Evolutionary conservation across 1,140 invertebrate species (phyloP).

Genomic region (Drosophila ficusphila): DNA sequence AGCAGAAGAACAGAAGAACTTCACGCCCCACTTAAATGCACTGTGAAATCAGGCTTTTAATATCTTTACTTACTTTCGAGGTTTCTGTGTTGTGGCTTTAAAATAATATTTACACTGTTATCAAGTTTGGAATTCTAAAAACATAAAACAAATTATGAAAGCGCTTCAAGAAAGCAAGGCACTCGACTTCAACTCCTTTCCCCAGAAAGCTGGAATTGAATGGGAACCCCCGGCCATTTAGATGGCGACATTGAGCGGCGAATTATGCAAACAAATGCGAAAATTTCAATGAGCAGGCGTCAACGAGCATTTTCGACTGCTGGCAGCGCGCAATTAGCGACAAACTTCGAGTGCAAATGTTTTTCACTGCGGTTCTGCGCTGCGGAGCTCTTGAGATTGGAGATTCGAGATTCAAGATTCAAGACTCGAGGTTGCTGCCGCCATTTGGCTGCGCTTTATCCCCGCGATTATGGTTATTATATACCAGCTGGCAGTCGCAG

Average conservation of each 20-base stretch:
- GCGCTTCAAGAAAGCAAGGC: not conserved
- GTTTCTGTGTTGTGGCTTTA: no score
- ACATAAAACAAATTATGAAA: not conserved
- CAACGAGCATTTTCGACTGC: not conserved
- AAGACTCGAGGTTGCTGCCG: conserved; percentile 29
- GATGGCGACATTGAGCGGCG: conserved; percentile 8
- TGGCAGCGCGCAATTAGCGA: conserved; percentile 31
- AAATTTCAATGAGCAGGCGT: conserved; percentile 38
- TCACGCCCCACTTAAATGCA: no score
- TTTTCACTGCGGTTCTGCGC: not conserved
- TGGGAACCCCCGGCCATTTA: conserved; percentile 31
- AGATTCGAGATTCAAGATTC: no score
- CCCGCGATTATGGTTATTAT: conserved; percentile 59
- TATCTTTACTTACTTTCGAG: no score
- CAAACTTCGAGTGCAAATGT: conserved; percentile 15
- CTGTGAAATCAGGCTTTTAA: not conserved
- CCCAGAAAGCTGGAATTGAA: conserved; percentile 11
- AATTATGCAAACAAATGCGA: conserved; percentile 52
- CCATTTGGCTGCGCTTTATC: conserved; percentile 63
- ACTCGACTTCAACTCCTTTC: not conserved
- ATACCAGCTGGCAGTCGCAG: conserved; percentile 26
- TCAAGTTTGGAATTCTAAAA: no score
- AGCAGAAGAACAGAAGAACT: no score
- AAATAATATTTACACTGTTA: not conserved
- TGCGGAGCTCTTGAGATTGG: conserved; percentile 2